Percentiles rank a stretch among this genome's conserved stretches.
Conservation (phyloP, 1,140 invertebrate species). For the Harpegnathos saltator region DNA sequence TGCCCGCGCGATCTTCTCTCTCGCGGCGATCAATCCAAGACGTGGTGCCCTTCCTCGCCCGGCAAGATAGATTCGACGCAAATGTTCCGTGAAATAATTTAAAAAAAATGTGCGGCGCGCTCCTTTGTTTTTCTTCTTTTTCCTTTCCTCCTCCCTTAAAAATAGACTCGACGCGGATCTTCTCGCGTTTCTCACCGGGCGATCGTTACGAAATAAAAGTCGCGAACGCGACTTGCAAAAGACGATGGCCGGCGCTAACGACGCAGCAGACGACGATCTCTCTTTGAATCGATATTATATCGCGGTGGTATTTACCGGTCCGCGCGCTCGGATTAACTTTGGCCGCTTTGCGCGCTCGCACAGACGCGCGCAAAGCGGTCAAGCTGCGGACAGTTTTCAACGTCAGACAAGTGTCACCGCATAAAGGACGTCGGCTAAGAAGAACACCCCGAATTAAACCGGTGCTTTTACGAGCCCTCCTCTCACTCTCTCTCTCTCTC, state of each 20-base stretch:
- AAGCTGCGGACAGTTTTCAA: slow-evolving; percentile 15
- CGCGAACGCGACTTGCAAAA: too few species aligned
- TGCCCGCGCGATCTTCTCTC: neutral
- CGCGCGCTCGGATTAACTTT: slow-evolving; percentile 8
- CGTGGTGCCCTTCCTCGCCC: too few species aligned
- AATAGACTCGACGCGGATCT: too few species aligned
- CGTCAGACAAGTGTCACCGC: slow-evolving; percentile 15
- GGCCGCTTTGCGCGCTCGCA: slow-evolving; percentile 16
- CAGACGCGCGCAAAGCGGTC: slow-evolving; percentile 13
- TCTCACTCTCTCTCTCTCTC: neutral
- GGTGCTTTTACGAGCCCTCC: slow-evolving; percentile 8
- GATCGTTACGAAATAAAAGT: too few species aligned
- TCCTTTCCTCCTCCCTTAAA: too few species aligned
- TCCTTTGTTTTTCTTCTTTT: too few species aligned
- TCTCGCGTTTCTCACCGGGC: too few species aligned
- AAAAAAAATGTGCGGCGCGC: too few species aligned
- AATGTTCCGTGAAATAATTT: too few species aligned
- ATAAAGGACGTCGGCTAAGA: slow-evolving; percentile 21
- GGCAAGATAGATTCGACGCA: too few species aligned
- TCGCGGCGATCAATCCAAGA: neutral
- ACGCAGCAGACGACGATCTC: too few species aligned
- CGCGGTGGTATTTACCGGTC: neutral
- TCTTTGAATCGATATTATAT: neutral
- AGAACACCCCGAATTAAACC: slow-evolving; percentile 48
- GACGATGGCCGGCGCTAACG: too few species aligned